A percentile compares a stretch with the other conserved stretches of the same genome.
Evolutionary conservation across 2,113 vertebrate genomes (phyloP).

Genomic region (Melanostigma gelatinosum): DNA sequence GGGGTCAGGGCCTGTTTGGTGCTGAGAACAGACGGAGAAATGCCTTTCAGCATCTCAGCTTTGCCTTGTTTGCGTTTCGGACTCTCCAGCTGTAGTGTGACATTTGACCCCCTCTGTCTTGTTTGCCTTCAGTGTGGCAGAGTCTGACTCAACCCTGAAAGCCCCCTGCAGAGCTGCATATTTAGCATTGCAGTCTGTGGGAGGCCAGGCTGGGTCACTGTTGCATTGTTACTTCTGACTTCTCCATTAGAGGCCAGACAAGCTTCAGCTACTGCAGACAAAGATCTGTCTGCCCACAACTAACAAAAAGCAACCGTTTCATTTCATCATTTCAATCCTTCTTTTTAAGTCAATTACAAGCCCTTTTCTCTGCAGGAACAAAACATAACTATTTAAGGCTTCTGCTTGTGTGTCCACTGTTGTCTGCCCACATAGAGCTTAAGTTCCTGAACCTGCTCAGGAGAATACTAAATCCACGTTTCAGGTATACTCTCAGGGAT

Average conservation of each 20-base stretch:
- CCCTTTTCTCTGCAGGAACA: not conserved
- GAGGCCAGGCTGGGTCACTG: not conserved
- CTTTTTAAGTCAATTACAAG: not conserved
- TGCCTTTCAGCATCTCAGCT: slow-evolving; percentile 26
- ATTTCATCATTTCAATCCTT: not conserved
- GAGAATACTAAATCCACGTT: not conserved
- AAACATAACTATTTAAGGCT: no score
- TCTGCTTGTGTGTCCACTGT: not conserved
- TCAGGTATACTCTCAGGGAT: not conserved
- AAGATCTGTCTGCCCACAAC: not conserved
- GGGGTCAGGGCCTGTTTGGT: not conserved
- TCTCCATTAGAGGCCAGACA: not conserved
- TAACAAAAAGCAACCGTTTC: not conserved
- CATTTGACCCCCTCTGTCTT: slow-evolving; percentile 16
- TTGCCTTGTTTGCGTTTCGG: slow-evolving; percentile 4
- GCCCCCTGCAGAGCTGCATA: slow-evolving; percentile 18
- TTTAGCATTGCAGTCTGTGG: not conserved
- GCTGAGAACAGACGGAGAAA: slow-evolving; percentile 13
- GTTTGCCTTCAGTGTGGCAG: slow-evolving; percentile 17
- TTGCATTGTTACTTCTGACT: slow-evolving; percentile 14
- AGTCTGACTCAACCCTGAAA: not conserved
- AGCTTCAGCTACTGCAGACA: slow-evolving; percentile 15
- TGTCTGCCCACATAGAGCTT: not conserved
- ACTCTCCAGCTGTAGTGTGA: slow-evolving; percentile 30
- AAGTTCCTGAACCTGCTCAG: not conserved